phyloP scores from a whole-genome alignment of 2,888 invertebrate genomes.

The Drosophila formosana region DNA sequence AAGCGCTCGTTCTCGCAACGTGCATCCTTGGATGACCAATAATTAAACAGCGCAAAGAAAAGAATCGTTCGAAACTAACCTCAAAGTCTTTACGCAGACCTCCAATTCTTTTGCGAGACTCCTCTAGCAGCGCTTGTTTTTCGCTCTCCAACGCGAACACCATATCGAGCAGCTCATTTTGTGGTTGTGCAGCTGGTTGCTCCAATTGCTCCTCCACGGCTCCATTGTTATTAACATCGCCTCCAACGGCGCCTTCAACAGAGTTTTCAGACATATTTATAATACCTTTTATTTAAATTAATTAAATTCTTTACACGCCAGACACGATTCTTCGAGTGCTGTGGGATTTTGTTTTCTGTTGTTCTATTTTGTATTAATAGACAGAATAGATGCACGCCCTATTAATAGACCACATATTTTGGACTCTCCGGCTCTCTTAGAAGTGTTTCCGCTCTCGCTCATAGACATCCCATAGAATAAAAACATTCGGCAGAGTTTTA shows the following conservation, averaged over 20 bases:
- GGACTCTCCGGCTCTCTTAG: slow-evolving; percentile 38
- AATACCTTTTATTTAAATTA: slow-evolving; percentile 25
- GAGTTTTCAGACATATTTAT: slow-evolving; percentile 70
- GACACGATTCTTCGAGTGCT: slow-evolving; percentile 35
- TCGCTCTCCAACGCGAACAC: slow-evolving; percentile 84
- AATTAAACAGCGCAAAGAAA: background rate
- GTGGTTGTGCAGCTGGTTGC: slow-evolving; percentile 46
- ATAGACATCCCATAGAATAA: slow-evolving; percentile 17
- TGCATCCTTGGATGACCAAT: slow-evolving; percentile 67
- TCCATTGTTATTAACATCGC: slow-evolving; percentile 77
- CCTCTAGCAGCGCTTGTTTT: slow-evolving; percentile 83
- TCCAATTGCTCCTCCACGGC: slow-evolving; percentile 19
- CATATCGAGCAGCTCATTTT: slow-evolving; percentile 84
- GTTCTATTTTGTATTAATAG: slow-evolving; percentile 67
- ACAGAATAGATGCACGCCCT: slow-evolving; percentile 66
- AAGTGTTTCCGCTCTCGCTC: slow-evolving; percentile 16
- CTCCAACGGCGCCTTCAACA: slow-evolving; percentile 73
- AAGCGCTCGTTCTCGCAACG: slow-evolving; percentile 82
- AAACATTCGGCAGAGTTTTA: slow-evolving; percentile 53
- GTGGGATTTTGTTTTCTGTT: slow-evolving; percentile 42
- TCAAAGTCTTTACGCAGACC: slow-evolving; percentile 83
- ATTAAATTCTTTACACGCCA: slow-evolving; percentile 34
- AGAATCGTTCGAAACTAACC: slow-evolving; percentile 71
- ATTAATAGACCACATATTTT: slow-evolving; percentile 55
- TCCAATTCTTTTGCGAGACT: slow-evolving; percentile 82